phyloP scores from a whole-genome alignment of 2,888 invertebrate genomes.

The Pemphredon lugubris region DNA sequence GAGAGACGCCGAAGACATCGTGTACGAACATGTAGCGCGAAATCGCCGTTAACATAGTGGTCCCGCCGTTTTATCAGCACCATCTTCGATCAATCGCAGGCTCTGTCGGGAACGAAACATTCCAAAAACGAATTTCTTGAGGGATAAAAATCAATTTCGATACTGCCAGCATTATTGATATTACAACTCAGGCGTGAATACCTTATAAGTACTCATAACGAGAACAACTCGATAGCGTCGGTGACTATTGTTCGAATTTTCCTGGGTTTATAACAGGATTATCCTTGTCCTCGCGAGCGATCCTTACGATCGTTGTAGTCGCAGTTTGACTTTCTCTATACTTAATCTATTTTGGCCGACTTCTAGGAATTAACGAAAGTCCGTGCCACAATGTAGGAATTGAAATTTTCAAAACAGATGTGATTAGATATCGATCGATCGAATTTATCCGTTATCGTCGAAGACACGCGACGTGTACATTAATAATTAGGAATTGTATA shows the following conservation, averaged over 20 bases:
- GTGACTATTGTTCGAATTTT: no score
- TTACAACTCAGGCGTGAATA: conserved; percentile 1
- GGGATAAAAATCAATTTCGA: conserved; percentile 34
- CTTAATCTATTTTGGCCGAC: conserved; percentile 19
- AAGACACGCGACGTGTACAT: conserved; percentile 1
- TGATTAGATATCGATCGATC: conserved; percentile 38
- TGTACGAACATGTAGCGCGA: conserved; percentile 32
- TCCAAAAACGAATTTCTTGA: conserved; percentile 32
- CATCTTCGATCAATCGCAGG: no score
- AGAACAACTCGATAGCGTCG: conserved; percentile 16
- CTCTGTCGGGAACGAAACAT: conserved; percentile 43
- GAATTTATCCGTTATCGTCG: conserved; percentile 14
- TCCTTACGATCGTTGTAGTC: conserved; percentile 23
- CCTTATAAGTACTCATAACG: neutral
- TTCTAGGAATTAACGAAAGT: conserved; percentile 4
- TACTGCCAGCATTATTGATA: conserved; percentile 54
- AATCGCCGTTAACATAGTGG: conserved; percentile 43
- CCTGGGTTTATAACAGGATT: no score
- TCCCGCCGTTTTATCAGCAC: conserved; percentile 29
- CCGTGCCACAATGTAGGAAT: conserved; percentile 47
- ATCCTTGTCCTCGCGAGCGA: conserved; percentile 31
- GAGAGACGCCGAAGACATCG: conserved; percentile 22
- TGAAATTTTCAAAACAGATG: conserved; percentile 38
- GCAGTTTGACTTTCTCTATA: conserved; percentile 27
- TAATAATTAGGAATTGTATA: conserved; percentile 14